These are phyloP conservation scores for Altica lythri DNA, from an alignment of 2,888 invertebrate genomes.

Conservation along the genomic window DNA sequence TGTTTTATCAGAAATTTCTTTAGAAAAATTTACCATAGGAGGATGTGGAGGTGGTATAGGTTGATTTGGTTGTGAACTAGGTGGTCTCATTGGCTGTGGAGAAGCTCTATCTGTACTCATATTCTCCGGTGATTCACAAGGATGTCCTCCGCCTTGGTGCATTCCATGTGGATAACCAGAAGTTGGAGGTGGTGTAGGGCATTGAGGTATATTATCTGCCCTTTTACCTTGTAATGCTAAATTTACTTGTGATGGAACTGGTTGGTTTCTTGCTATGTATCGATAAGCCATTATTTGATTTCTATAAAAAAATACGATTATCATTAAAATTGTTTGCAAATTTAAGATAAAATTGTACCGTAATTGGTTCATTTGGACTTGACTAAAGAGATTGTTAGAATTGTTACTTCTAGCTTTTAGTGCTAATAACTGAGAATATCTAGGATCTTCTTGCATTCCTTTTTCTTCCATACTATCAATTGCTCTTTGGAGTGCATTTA, in stretches of 20 bases:
- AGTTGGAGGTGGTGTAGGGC: slow-evolving; percentile 25
- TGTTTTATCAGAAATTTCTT: background rate
- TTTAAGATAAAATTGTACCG: slow-evolving; percentile 52
- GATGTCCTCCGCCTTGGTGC: background rate
- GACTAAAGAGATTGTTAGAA: slow-evolving; percentile 63
- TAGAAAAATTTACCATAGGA: background rate
- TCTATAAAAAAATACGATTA: no score
- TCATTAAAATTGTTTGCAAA: no score
- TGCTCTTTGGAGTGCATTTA: slow-evolving; percentile 86
- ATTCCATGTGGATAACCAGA: slow-evolving; percentile 22
- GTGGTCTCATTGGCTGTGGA: slow-evolving; percentile 1
- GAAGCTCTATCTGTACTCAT: background rate
- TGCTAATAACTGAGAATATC: slow-evolving; percentile 86
- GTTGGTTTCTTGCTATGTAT: slow-evolving; percentile 76
- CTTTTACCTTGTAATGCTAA: slow-evolving; percentile 69
- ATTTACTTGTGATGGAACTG: slow-evolving; percentile 78
- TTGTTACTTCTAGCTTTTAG: slow-evolving; percentile 72
- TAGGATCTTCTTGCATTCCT: slow-evolving; percentile 89
- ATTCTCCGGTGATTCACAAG: background rate
- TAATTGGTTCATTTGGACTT: slow-evolving; percentile 84
- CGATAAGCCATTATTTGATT: slow-evolving; percentile 91
- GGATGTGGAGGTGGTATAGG: background rate
- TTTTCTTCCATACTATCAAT: slow-evolving; percentile 96
- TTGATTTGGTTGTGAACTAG: background rate
- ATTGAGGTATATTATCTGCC: slow-evolving; percentile 51